Base-by-base conservation (phyloP, 2,113 vertebrate genomes). In the Amazona guildingii region DNA sequence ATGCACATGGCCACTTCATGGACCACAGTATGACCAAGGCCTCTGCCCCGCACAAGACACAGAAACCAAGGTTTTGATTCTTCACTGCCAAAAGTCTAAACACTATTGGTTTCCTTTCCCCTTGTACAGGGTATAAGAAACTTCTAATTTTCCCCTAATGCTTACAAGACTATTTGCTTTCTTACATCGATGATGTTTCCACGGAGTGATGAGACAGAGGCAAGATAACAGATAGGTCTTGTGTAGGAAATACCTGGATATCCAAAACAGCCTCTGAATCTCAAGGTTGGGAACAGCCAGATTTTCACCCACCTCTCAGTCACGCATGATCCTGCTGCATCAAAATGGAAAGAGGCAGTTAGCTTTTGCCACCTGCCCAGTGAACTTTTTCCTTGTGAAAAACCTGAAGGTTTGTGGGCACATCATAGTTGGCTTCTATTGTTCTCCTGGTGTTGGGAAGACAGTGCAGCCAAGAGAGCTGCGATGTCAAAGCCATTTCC, bases 61-160 rank as follows among this genome's bases (percentile, higher is more conserved):
- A 90, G 57, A 69, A 86, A 61, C 6, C 2, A 12, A 17, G 1
- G 0, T 0, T 3, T n/a, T 11, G 74, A 70, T 82, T 59, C 25
- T 64, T 75, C 33, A 8, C 43, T 8, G 1, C 31, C 51, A 46
- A 41, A 88, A 54, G 11, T 28, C 27, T n/a, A 49, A 83, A 68
- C 43, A 3, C 28, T 74, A 13, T 46, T 78, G 10, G 29, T 62
- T 94, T 89, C 77, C 24, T 33, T 48, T 89, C 20, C 39, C 20
- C 18, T 84, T 3, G 1, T 13, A 72, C 17, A 59, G 25, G n/a
- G 41, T 52, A 12, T 23, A 62, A 52, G 21, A 70, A 84, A 63
- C 21, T 73, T 57, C 37, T 54, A n/a, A 41, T 61, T 74, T 82
- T 23, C 33, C 25, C 51, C 54, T 43, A 54, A 25, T 1, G 1